These are phyloP conservation scores for Eupithecia inturbata DNA, from an alignment of 2,888 invertebrate genomes.

Conservation along the genomic window DNA sequence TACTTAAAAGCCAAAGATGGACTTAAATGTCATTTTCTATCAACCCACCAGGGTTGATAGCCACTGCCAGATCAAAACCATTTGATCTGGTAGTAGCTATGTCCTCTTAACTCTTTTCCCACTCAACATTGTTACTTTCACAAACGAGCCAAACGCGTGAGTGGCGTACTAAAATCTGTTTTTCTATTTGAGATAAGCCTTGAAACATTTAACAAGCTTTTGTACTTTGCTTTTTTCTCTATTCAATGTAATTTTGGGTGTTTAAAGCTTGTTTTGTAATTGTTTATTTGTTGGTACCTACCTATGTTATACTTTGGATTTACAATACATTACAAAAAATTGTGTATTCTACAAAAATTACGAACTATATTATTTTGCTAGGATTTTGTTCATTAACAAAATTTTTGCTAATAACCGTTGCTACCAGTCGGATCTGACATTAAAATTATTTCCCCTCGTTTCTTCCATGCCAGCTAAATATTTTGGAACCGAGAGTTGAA, in stretches of 20 bases:
- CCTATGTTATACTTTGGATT: neutral
- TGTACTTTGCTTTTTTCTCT: neutral
- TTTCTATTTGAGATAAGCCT: slow-evolving; percentile 54
- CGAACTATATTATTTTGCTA: too few relatives aligned
- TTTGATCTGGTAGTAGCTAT: slow-evolving; percentile 50
- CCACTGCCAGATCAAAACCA: too few relatives aligned
- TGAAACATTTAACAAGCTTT: slow-evolving; percentile 46
- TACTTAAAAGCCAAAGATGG: neutral
- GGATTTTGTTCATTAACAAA: too few relatives aligned
- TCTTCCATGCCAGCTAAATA: neutral
- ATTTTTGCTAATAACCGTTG: too few relatives aligned
- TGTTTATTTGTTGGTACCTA: neutral
- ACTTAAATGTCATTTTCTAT: neutral
- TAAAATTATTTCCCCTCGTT: neutral
- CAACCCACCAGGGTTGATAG: too few relatives aligned
- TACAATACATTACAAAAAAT: too few relatives aligned
- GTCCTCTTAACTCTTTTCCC: slow-evolving; percentile 76
- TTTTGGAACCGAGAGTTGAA: neutral
- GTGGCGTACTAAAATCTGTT: slow-evolving; percentile 70
- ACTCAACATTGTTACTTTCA: slow-evolving; percentile 79
- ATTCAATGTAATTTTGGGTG: neutral
- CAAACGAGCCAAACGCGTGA: slow-evolving; percentile 76
- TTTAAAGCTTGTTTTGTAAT: neutral
- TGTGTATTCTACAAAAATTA: too few relatives aligned
- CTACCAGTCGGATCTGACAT: neutral